Evolutionary conservation across 2,888 invertebrate species (phyloP), one percentile per base, ranked within the genome.

Genomic region (Electrophaes corylata): DNA sequence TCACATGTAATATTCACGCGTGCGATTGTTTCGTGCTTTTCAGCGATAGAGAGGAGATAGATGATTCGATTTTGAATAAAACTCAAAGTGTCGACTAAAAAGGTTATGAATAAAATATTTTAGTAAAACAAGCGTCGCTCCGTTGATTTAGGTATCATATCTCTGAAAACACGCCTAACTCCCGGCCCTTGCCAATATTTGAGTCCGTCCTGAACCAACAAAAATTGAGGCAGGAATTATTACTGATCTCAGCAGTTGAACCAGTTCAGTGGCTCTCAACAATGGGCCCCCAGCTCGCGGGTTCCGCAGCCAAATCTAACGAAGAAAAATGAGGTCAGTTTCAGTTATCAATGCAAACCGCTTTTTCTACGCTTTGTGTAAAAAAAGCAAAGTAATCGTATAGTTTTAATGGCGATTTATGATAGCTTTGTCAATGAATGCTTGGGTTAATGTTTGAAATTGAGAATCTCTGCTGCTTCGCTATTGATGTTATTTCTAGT

Each of bases 101-200:
- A 23, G 51, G 18, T 44, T 31, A 18, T 35, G 40, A 35, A 46
- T 51, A 51, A 57, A 35, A 43, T 45, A 56, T 46, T 51, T 18
- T 29, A 29, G 4, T 43, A 35, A 51, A 47, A 52, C 45, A 33
- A 8, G 18, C 18, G 3, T 2, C 29, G 16, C 45, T 35, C 26
- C 39, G 58, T 58, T 58, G 48, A 52, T 52, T 58, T 53, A 58
- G 58, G 58, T 53, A 57, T 51, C 57, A 53, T 58, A 58, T 58
- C 53, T 44, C 37, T 12, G 44, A 23, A 39, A 53, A 58, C 58
- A 58, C 48, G 44, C 48, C 52, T 49, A 48, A 58, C 39, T 48
- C 48, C 29, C 14, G 31, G 20, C 41, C 18, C 20, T 41, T 14
- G 46, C 49, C 45, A 59, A 59, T 54, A 49, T 59, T 59, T 54